Base-by-base conservation (phyloP, 2,888 invertebrate genomes). In the Romanomermis culicivorax region DNA sequence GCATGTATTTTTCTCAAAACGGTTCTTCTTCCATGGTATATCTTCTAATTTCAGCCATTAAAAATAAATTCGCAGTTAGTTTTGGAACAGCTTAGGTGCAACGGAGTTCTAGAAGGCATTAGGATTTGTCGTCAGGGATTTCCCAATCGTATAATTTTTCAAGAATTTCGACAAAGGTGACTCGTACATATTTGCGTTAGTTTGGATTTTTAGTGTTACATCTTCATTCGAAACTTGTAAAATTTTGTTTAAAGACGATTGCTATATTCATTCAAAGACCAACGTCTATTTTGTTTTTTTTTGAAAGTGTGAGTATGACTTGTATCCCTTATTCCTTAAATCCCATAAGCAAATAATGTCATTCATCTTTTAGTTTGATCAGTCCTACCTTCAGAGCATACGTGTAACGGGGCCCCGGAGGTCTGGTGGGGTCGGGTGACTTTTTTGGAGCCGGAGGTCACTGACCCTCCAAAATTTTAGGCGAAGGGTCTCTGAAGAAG, bases 121-220 rank as follows among this genome's bases (percentile, higher is more conserved):
- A 79, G 95, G 68, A 95, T 95, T 71, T 95, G 95, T 73, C 78
- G 95, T 60, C 93, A 95, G 76, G 95, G 95, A 62, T 95, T 95
- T 78, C 95, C 95, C 59, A 95, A 95, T 76, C 79, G 95, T 63
- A 91, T 91, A 70, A 85, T 88, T 53, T 93, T 91, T 82, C 89
- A 95, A 61, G 72, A 72, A 61, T 72, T 72, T 63, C 60, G 52
- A 45, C 52, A 52, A 14, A 4, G 52, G 52, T 52, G 26, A 51
- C 11, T n/a, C 7, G 20, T n/a, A 17, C 42, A 42, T 42, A n/a
- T 42, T 42, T 14, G n/a, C 11, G 42, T 42, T n/a, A n/a, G 14
- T 14, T 14, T 14, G n/a, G n/a, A n/a, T 42, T 14, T 42, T 14
- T n/a, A n/a, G 42, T n/a, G 42, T 42, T 14, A 42, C 11, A n/a